Percentiles rank a stretch among this genome's conserved stretches.
These are phyloP conservation scores for Laticauda colubrina DNA, from an alignment of 2,113 vertebrate genomes.

Conservation along the genomic window DNA sequence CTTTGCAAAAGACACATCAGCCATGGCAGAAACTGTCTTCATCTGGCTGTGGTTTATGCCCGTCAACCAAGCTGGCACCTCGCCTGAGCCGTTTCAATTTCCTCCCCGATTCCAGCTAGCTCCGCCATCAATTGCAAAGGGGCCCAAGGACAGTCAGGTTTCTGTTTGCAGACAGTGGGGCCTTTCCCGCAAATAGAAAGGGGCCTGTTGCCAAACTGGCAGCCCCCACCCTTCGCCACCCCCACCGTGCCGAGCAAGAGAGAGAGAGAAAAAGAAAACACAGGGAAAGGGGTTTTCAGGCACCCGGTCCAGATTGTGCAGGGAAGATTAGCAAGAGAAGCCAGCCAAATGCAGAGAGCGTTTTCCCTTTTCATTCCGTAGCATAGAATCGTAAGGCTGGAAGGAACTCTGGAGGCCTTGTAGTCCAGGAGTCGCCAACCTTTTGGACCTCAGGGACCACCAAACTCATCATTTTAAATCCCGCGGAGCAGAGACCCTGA, in stretches of 20 bases:
- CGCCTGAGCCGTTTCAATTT: neutral
- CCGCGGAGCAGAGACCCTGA: no score
- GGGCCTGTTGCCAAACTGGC: neutral
- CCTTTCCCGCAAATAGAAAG: slow-evolving; percentile 3
- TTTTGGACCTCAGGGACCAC: no score
- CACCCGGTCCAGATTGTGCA: neutral
- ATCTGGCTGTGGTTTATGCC: neutral
- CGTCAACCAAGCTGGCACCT: neutral
- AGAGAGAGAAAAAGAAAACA: neutral
- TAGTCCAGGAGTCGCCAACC: neutral
- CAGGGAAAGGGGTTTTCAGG: neutral
- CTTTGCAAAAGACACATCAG: neutral
- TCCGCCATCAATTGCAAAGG: neutral
- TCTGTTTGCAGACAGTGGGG: neutral
- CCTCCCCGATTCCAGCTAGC: neutral
- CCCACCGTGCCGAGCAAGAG: neutral
- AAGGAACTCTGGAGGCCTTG: no score
- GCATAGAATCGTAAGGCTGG: neutral
- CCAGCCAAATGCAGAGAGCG: neutral
- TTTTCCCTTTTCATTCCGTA: neutral
- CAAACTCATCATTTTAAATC: no score
- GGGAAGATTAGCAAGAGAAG: neutral
- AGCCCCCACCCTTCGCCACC: neutral
- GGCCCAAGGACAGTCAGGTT: neutral
- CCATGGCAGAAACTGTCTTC: neutral